phyloP scores from a whole-genome alignment of 2,797 vertebrate genomes.

The Muscicapa striata region DNA sequence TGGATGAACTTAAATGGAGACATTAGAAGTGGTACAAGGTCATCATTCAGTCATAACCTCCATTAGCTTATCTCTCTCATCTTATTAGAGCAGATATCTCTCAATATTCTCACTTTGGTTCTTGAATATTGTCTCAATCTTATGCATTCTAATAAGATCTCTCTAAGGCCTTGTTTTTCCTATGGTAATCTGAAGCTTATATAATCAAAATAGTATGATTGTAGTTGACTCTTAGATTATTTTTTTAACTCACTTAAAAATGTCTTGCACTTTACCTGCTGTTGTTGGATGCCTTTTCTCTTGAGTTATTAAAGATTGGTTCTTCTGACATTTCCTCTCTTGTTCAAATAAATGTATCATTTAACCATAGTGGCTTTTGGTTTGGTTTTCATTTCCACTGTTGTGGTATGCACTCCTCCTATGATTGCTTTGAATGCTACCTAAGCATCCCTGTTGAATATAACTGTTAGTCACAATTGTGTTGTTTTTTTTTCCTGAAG shows the following conservation, averaged over 20 bases:
- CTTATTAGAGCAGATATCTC: background rate
- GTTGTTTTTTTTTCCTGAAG: background rate
- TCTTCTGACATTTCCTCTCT: background rate
- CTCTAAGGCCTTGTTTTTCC: background rate
- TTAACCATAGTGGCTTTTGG: background rate
- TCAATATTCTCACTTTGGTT: background rate
- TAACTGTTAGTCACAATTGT: background rate
- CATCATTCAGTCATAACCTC: background rate
- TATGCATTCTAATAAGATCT: background rate
- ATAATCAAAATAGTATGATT: background rate
- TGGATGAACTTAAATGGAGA: background rate
- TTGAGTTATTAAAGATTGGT: background rate
- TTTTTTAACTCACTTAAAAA: background rate
- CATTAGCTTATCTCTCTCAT: background rate
- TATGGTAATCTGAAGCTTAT: fast-evolving
- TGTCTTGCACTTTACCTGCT: background rate
- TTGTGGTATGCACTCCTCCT: background rate
- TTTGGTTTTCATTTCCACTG: background rate
- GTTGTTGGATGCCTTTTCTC: background rate
- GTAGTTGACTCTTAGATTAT: background rate
- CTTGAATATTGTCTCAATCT: background rate
- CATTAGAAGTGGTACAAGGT: background rate
- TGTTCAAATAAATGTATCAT: background rate
- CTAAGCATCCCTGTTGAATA: background rate
- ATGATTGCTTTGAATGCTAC: background rate